Percentiles rank a stretch among this genome's conserved stretches.
phyloP scores from a whole-genome alignment of 2,797 vertebrate species.

The Peromyscus nudipes region DNA sequence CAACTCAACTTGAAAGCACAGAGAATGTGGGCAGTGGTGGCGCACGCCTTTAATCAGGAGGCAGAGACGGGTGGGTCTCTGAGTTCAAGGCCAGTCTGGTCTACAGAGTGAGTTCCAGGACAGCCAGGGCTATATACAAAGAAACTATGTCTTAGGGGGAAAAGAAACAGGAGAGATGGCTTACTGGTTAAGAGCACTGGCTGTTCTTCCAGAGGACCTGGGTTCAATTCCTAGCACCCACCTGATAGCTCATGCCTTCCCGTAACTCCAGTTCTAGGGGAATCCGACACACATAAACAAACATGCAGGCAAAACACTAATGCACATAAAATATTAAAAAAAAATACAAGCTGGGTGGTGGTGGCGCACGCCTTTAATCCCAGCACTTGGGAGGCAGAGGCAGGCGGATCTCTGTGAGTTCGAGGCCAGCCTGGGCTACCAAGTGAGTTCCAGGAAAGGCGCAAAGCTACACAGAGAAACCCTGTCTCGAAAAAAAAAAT shows the following conservation, averaged over 20 bases:
- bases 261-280: background rate
- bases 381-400: no score
- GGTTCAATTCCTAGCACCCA: background rate
- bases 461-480: no score
- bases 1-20: slow-evolving; percentile 59
- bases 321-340: background rate
- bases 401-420: no score
- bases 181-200: background rate
- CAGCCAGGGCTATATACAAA: background rate
- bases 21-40: background rate
- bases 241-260: background rate
- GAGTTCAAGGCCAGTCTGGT: no score
- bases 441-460: no score
- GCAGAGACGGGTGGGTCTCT: no score
- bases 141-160: background rate
- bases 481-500: no score
- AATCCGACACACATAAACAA: background rate
- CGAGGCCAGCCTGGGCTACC: no score
- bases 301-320: background rate
- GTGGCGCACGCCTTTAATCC: no score
- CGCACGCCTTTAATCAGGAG: no score
- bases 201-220: background rate
- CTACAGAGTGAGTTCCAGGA: no score
- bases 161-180: background rate
- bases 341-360: no score